Conservation (phyloP, 1,140 invertebrate species). For the Drosophila pachea region DNA sequence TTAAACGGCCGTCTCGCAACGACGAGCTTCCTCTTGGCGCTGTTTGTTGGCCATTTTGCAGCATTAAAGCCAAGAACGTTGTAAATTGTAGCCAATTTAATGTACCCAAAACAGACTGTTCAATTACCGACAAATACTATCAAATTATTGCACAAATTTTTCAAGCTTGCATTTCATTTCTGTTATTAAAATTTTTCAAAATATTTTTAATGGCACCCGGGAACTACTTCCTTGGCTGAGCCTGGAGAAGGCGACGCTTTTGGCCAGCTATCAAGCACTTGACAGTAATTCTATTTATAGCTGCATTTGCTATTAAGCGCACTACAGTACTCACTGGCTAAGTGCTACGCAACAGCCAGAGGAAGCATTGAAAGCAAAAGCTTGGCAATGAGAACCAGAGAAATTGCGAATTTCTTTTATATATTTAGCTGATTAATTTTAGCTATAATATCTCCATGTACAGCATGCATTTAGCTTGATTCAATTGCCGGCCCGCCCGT, state of each 20-base stretch:
- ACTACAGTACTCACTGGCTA: slow-evolving; percentile 24
- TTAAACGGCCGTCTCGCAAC: slow-evolving; percentile 49
- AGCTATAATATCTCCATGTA: neutral
- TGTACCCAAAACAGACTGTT: too few species aligned
- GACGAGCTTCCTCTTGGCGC: slow-evolving; percentile 22
- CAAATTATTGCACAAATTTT: too few species aligned
- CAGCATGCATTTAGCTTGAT: slow-evolving; percentile 64
- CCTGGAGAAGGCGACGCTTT: slow-evolving; percentile 42
- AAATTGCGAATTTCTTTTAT: neutral
- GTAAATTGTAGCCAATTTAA: too few species aligned
- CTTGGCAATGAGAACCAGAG: neutral
- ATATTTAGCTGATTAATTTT: neutral
- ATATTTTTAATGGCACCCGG: too few species aligned
- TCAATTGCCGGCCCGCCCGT: slow-evolving; percentile 21
- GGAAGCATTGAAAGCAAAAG: neutral
- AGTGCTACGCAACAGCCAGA: neutral
- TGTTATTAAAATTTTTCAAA: too few species aligned
- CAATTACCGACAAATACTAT: too few species aligned
- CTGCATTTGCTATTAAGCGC: slow-evolving; percentile 61
- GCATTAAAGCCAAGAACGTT: too few species aligned
- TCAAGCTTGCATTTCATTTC: too few species aligned
- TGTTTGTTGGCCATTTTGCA: neutral
- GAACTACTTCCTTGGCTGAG: too few species aligned
- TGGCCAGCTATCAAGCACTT: slow-evolving; percentile 72
- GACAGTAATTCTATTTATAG: slow-evolving; percentile 76